Base-by-base conservation (phyloP, 2,113 vertebrate genomes). In the Tor tambroides region DNA sequence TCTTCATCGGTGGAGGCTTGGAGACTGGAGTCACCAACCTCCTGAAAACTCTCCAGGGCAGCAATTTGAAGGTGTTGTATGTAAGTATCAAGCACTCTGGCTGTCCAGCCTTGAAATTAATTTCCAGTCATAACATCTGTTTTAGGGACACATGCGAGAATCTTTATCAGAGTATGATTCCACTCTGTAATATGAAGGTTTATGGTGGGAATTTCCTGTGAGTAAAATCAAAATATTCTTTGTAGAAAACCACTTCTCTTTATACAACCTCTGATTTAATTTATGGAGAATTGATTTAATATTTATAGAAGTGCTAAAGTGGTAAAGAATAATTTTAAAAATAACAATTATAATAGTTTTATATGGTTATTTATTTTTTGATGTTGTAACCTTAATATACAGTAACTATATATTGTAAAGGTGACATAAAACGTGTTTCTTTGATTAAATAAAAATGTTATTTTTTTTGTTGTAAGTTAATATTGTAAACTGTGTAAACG, bases 1-100 rank as follows among this genome's bases (percentile, higher is more conserved):
- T 98, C 90, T 96, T 96, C 92, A 96, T 99, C 35, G 97, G 97
- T 30, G 97, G 95, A 12, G 98, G 98, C 63, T 93, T 99, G 93
- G 98, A 99, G 90, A 87, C 93, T n/a, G 95, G 96, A 9, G 98
- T 99, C 78, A 99, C 97, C 74, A 99, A 98, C 89, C 96, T 99
- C 83, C 94, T 99, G 30, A 98, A 96, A 94, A 95, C 97, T 17
- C 93, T 97, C 7, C 97, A 98, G 92, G 97, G 98, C 91, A 96
- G 94, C 88, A 98, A 97, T 88, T 92, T 99, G 67, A 96, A 91
- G 87, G 86, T 99, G 87, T 93, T 97, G 93, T 92, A 87, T 92
- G 98, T 99, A 93, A 96, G 98, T 96, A 79, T 83, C 30, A 6
- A 46, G 35, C 61, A 28, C 21, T 83, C 19, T 4, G 10, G 12